These are phyloP conservation scores for Zosterops pallidus DNA, from an alignment of 2,113 vertebrate species.

Conservation along the genomic window DNA sequence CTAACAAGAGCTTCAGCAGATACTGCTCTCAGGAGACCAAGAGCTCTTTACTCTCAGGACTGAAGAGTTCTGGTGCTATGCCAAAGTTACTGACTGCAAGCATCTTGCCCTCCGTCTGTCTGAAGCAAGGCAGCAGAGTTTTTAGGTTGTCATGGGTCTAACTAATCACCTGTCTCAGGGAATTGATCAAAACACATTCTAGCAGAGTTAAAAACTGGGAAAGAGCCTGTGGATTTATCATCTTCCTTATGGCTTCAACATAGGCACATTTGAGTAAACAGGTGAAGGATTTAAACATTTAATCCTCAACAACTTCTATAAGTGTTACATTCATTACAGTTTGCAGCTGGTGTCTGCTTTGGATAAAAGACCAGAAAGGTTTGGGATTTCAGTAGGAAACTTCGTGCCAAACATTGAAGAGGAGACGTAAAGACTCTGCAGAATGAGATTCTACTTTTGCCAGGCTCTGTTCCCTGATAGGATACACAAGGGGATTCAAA, in stretches of 20 bases:
- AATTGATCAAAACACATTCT: neutral
- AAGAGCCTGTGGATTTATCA: neutral
- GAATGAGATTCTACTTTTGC: neutral
- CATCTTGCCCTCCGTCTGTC: neutral
- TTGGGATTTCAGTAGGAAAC: neutral
- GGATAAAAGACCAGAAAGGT: neutral
- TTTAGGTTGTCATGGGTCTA: neutral
- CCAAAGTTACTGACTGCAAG: neutral
- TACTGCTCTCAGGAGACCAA: neutral
- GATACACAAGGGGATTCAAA: neutral
- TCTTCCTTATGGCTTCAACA: neutral
- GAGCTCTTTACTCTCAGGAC: neutral
- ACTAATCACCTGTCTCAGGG: neutral
- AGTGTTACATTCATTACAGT: neutral
- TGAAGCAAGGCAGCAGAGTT: neutral
- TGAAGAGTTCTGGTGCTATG: neutral
- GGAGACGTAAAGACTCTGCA: neutral
- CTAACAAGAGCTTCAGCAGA: neutral
- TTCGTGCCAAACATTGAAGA: neutral
- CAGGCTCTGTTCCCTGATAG: neutral
- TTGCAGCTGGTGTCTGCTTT: slow-evolving; percentile 18
- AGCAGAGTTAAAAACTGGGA: neutral
- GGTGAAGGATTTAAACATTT: slow-evolving; percentile 17
- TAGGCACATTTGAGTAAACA: neutral
- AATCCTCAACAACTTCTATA: neutral